Base-by-base conservation (phyloP, 1,140 invertebrate genomes). In the Magallana angulata region DNA sequence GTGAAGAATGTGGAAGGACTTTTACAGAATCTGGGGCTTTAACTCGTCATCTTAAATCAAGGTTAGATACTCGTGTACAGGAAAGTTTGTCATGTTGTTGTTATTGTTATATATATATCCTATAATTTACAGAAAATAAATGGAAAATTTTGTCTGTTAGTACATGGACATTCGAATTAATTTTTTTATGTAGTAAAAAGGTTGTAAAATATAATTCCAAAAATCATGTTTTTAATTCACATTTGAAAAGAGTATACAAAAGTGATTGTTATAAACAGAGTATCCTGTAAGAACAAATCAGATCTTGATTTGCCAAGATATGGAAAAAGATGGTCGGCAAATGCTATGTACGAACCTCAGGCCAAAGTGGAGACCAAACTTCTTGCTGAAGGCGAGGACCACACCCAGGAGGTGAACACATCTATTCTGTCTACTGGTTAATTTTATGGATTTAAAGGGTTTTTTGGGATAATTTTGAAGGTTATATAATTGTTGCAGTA, bases 11-110 rank as follows among this genome's bases (percentile, higher is more conserved):
- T 91, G 91, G 91, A 12, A 87, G 94, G 71, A 89, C 84, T 11
- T 95, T 95, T 90, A 88, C 92, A n/a, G 94, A 95, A 89, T 94
- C 93, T 24, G 94, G 94, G 18, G 93, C 94, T 58, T 86, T 95
- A 8, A 94, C 91, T 18, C 87, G 94, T 64, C 94, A 94, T 87
- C 82, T 92, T 60, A 94, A 93, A 89, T 91, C 93, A 80, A 93
- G 94, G 94, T 94, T 87, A 76, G 58, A 48, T 48, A 48, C 2
- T 48, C 36, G 5, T 48, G 36, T 48, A 48, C 5, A 48, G 36
- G 36, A 48, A 48, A 48, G 36, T 48, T 48, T 48, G 36, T 48
- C 36, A 48, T 48, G 36, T 48, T 48, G 36, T 48, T 48, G 36
- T 48, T n/a, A n/a, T n/a, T 48, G 36, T 48, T 48, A 48, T 48